Conservation (phyloP, 1,140 invertebrate genomes). For the Lucilia sericata region DNA sequence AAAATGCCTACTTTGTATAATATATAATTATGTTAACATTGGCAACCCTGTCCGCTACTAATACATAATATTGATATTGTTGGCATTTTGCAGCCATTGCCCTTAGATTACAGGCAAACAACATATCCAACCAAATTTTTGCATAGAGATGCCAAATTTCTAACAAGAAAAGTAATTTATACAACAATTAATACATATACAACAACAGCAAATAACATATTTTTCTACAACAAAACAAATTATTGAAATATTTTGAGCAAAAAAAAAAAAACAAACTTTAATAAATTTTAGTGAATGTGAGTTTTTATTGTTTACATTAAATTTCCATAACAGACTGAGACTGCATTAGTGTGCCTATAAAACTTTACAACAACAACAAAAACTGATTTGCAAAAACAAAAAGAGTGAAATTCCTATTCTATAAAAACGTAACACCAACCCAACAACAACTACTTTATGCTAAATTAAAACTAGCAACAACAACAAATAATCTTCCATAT, state of each 20-base stretch:
- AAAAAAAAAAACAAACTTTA: background rate
- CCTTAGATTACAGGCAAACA: background rate
- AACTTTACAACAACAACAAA: background rate
- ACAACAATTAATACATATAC: background rate
- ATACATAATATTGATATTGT: constrained; percentile 13
- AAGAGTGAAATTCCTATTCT: background rate
- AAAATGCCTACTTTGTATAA: background rate
- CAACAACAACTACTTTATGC: background rate
- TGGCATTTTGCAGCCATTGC: constrained; percentile 34
- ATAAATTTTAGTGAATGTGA: background rate
- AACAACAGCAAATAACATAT: background rate
- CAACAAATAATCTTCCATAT: background rate
- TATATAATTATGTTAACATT: background rate
- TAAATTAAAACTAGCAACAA: background rate
- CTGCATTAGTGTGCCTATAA: background rate
- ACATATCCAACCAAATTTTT: constrained; percentile 11
- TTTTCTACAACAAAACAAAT: background rate
- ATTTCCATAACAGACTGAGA: background rate
- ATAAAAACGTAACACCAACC: background rate
- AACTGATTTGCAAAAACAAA: background rate
- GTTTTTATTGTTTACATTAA: too few species aligned
- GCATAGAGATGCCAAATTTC: constrained; percentile 15
- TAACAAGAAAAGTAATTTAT: background rate
- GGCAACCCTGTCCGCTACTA: background rate
- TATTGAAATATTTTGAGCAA: background rate